Conservation (phyloP, 2,113 vertebrate genomes). For the Xiphophorus hellerii region DNA sequence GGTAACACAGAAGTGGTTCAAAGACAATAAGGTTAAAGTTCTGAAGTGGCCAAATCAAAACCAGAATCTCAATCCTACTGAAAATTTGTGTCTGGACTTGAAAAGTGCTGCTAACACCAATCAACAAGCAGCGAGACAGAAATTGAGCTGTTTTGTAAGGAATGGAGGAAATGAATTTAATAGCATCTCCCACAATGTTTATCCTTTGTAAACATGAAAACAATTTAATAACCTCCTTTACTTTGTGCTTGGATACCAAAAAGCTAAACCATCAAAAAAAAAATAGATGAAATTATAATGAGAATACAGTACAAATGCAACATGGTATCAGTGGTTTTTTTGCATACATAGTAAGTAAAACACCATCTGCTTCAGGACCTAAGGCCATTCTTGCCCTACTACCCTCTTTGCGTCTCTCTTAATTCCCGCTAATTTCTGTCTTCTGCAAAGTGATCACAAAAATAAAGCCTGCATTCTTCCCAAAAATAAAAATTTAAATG, state of each 20-base stretch:
- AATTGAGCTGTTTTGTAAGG: too few species aligned
- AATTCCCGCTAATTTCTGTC: conserved; percentile 29
- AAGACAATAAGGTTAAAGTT: too few species aligned
- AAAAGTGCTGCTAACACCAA: too few species aligned
- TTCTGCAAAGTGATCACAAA: conserved; percentile 35
- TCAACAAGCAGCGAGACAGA: too few species aligned
- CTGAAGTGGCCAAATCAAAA: too few species aligned
- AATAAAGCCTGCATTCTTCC: conserved; percentile 12
- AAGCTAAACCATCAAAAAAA: not conserved
- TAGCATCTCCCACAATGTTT: not conserved
- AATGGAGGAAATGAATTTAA: not conserved
- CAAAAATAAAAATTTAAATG: conserved; percentile 5
- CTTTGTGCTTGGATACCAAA: not conserved
- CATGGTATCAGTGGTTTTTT: conserved; percentile 63
- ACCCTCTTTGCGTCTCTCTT: conserved; percentile 70
- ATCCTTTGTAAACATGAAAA: too few species aligned
- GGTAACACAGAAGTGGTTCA: too few species aligned
- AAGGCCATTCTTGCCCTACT: conserved; percentile 81
- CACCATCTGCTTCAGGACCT: conserved; percentile 79
- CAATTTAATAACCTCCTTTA: not conserved
- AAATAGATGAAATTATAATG: conserved; percentile 24
- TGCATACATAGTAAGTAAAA: conserved; percentile 75
- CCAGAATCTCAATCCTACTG: too few species aligned
- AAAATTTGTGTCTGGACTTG: too few species aligned
- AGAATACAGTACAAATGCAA: conserved; percentile 47